Evolutionary conservation across 2,888 invertebrate species (phyloP).

Genomic region (Acanthococcus lagerstroemiae): DNA sequence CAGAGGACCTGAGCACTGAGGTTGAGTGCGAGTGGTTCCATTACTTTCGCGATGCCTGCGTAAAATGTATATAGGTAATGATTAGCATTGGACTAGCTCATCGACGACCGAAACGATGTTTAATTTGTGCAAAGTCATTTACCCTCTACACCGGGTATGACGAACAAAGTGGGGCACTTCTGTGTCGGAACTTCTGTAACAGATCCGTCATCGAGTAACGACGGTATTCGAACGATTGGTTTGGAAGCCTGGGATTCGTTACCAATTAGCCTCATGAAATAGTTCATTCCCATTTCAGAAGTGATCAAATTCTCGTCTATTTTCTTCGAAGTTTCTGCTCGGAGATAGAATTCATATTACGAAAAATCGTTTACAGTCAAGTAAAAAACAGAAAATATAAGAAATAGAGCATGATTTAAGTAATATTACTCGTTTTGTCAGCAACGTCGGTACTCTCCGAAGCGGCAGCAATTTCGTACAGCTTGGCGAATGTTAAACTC

Average conservation of each 20-base stretch:
- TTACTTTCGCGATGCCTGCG: constrained; percentile 46
- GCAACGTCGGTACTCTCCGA: constrained; percentile 32
- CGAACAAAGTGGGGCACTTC: constrained; percentile 44
- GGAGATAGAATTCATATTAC: no score
- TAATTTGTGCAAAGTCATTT: neutral
- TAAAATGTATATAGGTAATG: neutral
- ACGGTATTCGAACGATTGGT: constrained; percentile 48
- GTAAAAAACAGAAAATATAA: neutral
- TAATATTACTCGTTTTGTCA: neutral
- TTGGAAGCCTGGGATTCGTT: constrained; percentile 49
- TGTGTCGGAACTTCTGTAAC: constrained; percentile 41
- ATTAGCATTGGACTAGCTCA: neutral
- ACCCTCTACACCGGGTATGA: constrained; percentile 59
- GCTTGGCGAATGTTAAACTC: constrained; percentile 61
- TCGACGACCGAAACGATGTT: neutral
- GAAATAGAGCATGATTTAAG: neutral
- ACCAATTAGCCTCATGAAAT: constrained; percentile 53
- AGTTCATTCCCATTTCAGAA: constrained; percentile 41
- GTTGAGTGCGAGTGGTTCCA: constrained; percentile 47
- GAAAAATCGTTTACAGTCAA: neutral
- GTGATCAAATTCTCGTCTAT: neutral
- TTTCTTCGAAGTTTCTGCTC: neutral
- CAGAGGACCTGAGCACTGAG: constrained; percentile 48
- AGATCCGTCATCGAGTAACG: constrained; percentile 46
- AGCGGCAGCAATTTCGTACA: constrained; percentile 42